Evolutionary conservation across 2,888 invertebrate species (phyloP).

Genomic region (Antheraea yamamai): DNA sequence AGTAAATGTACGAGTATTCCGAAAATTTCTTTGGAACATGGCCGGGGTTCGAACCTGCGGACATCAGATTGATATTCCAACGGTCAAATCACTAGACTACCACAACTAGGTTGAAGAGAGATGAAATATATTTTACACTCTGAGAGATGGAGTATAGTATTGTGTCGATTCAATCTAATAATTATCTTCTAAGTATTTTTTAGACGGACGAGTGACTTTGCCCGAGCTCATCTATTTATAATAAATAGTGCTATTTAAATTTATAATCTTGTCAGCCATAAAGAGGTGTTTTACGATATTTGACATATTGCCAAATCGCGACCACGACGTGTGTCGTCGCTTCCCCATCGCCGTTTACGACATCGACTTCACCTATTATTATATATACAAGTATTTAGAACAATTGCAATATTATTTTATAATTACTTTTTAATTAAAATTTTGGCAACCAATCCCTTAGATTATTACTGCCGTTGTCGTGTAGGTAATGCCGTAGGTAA

Average conservation of each 20-base stretch:
- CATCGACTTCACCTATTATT: neutral
- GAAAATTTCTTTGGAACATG: too few relatives aligned
- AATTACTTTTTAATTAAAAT: too few relatives aligned
- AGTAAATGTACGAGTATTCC: too few relatives aligned
- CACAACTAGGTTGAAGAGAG: too few relatives aligned
- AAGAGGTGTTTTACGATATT: constrained; percentile 9
- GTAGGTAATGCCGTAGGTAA: too few relatives aligned
- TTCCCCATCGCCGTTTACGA: neutral
- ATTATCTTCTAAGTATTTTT: neutral
- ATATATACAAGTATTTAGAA: neutral
- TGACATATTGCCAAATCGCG: constrained; percentile 7
- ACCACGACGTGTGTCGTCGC: neutral
- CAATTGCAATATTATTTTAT: neutral
- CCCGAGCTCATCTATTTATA: neutral
- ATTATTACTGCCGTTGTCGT: too few relatives aligned
- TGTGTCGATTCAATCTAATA: neutral
- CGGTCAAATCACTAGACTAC: too few relatives aligned
- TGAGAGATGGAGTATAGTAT: too few relatives aligned
- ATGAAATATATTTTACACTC: too few relatives aligned
- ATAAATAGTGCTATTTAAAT: constrained; percentile 3
- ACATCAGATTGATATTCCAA: too few relatives aligned
- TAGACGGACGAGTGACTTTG: neutral
- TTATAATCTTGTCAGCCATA: constrained; percentile 11
- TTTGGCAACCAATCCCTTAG: too few relatives aligned
- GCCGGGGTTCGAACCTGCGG: too few relatives aligned